Conservation (phyloP, 2,888 invertebrate species). For the Cerceris rybyensis region DNA sequence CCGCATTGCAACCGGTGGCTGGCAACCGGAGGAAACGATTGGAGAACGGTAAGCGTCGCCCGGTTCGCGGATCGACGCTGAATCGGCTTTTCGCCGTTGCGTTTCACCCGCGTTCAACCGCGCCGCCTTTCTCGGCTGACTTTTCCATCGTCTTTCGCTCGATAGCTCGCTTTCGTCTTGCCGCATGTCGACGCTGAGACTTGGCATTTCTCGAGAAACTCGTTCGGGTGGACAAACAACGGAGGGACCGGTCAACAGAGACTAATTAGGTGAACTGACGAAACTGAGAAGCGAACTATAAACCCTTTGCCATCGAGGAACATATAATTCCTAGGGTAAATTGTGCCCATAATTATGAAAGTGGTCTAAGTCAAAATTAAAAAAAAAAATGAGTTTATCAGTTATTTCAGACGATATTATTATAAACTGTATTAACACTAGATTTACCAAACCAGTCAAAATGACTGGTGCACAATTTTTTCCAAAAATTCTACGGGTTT, state of each 20-base stretch:
- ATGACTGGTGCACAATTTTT: too few species aligned
- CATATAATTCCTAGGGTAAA: too few species aligned
- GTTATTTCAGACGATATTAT: too few species aligned
- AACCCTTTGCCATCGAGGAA: too few species aligned
- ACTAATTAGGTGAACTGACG: neutral
- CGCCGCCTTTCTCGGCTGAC: neutral
- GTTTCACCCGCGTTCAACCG: constrained; percentile 29
- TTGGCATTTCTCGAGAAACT: constrained; percentile 9
- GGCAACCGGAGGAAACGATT: constrained; percentile 20
- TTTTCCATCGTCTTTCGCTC: neutral
- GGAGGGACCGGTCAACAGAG: neutral
- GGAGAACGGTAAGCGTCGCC: constrained; percentile 43
- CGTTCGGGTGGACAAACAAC: constrained; percentile 1
- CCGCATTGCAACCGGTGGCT: constrained; percentile 53
- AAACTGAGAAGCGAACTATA: neutral
- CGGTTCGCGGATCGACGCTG: constrained; percentile 12
- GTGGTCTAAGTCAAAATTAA: too few species aligned
- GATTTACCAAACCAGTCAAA: too few species aligned
- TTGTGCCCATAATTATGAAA: too few species aligned
- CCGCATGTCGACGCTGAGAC: neutral
- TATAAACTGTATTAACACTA: too few species aligned
- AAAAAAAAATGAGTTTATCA: too few species aligned
- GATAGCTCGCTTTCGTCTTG: neutral
- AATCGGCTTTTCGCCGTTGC: constrained; percentile 24
- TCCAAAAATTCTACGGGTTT: too few species aligned